A percentile compares a stretch with the other conserved stretches of the same genome.
Evolutionary conservation across 2,888 invertebrate genomes (phyloP).

Genomic region (Elmis aenea): DNA sequence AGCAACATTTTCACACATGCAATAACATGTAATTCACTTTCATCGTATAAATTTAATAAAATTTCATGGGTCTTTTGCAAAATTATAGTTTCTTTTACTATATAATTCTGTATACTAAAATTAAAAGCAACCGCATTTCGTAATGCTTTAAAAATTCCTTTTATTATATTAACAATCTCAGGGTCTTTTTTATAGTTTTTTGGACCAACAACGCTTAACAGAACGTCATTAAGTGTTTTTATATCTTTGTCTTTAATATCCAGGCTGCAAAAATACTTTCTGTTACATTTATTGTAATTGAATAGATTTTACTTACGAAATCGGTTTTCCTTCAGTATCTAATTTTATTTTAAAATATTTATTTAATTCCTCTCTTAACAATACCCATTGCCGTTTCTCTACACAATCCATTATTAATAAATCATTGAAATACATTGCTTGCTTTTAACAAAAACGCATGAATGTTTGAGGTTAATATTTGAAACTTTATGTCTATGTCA

Average conservation of each 20-base stretch:
- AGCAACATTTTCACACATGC: constrained; percentile 24
- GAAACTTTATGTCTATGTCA: too few relatives aligned
- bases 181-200: too few relatives aligned
- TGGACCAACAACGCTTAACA: too few relatives aligned
- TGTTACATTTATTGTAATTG: neutral
- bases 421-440: too few relatives aligned
- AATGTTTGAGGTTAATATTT: too few relatives aligned
- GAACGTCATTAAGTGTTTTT: too few relatives aligned
- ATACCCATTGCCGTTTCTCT: too few relatives aligned
- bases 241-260: too few relatives aligned
- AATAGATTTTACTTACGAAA: neutral
- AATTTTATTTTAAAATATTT: neutral
- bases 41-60: constrained; percentile 6
- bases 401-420: too few relatives aligned
- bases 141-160: constrained; percentile 19
- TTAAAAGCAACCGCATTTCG: constrained; percentile 24
- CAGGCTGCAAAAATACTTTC: neutral
- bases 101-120: constrained; percentile 18
- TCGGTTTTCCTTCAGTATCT: neutral
- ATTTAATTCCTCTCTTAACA: neutral
- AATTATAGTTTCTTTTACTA: constrained; percentile 16
- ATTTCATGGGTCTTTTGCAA: constrained; percentile 12
- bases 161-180: too few relatives aligned
- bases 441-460: too few relatives aligned
- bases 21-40: neutral